Evolutionary conservation across 2,797 vertebrate genomes (phyloP).

Genomic region (Buceros bicornis): DNA sequence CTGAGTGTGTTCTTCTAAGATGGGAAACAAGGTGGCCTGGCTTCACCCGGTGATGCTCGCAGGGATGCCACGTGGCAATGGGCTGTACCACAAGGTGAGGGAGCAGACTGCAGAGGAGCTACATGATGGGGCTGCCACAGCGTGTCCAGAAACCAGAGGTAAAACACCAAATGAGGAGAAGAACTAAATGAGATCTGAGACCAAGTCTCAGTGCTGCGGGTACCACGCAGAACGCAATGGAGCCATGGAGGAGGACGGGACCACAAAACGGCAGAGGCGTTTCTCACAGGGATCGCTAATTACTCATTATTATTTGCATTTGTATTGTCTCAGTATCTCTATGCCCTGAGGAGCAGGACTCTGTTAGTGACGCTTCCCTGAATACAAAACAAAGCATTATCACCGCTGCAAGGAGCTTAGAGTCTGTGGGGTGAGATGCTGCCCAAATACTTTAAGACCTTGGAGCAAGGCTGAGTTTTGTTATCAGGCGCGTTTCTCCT

Average conservation of each 20-base stretch:
- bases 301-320: background rate
- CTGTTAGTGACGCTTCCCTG: background rate
- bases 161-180: background rate
- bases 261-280: background rate
- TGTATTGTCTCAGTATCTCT: background rate
- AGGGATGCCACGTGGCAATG: background rate
- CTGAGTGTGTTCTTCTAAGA: background rate
- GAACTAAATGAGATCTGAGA: background rate
- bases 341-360: background rate
- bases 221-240: accelerated
- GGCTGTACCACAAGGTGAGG: background rate
- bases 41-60: background rate
- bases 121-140: background rate
- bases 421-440: background rate
- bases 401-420: background rate
- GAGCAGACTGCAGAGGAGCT: background rate
- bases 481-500: background rate
- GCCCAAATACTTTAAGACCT: background rate
- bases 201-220: accelerated
- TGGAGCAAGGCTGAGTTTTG: background rate
- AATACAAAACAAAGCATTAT: background rate
- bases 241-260: background rate
- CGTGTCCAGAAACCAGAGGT: background rate
- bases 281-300: background rate
- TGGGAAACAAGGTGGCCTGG: background rate